A percentile compares a stretch with the other conserved stretches of the same genome.
Conservation (phyloP, 2,113 vertebrate species). For the Pionites leucogaster region DNA sequence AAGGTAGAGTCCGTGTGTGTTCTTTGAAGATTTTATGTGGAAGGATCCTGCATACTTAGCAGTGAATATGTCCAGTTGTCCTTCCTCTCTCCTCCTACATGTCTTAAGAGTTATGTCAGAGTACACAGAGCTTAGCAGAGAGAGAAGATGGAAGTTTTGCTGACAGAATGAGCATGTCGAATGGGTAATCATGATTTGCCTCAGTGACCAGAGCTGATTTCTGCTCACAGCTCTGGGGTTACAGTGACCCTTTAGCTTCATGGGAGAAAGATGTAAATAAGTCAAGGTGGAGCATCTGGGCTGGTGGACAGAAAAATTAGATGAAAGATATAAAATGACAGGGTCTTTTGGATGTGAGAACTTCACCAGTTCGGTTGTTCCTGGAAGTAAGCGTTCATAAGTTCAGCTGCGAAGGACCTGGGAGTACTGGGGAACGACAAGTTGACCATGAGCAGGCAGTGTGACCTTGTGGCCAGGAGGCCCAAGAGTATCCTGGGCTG, state of each 20-base stretch:
- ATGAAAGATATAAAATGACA: background rate
- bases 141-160: background rate
- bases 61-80: background rate
- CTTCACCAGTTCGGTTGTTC: background rate
- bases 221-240: background rate
- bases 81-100: background rate
- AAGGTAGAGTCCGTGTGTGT: background rate
- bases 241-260: background rate
- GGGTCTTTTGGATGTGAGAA: background rate
- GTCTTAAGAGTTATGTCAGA: background rate
- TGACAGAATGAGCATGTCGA: background rate
- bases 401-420: background rate
- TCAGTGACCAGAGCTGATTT: background rate
- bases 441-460: background rate
- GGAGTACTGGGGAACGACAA: background rate
- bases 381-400: background rate
- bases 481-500: background rate
- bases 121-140: background rate
- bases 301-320: background rate
- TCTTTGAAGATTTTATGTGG: background rate
- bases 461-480: background rate
- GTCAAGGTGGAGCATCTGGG: background rate
- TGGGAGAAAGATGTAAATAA: background rate
- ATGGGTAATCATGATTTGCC: conserved; percentile 18
- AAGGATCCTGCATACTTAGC: background rate